Conservation (phyloP, 2,113 vertebrate species). For the Ciconia maguari region DNA sequence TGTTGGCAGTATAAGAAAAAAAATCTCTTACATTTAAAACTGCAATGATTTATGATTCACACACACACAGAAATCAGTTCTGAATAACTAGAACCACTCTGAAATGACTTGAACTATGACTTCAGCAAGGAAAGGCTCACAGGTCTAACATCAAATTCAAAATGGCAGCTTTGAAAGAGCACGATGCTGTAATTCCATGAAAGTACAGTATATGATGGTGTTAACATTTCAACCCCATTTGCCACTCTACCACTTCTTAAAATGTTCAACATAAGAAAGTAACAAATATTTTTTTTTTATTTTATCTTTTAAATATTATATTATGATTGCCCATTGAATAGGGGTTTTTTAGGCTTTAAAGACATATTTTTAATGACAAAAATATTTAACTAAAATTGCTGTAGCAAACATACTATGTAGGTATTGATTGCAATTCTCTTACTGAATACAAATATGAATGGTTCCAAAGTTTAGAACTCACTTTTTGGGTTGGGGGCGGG, state of each 20-base stretch:
- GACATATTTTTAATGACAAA: neutral
- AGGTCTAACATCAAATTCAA: neutral
- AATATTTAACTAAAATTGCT: neutral
- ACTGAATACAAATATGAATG: neutral
- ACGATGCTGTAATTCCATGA: neutral
- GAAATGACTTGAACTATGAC: neutral
- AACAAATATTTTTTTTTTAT: neutral
- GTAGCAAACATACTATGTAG: neutral
- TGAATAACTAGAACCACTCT: neutral
- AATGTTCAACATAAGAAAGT: neutral
- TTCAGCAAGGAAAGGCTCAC: neutral
- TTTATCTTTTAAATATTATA: neutral
- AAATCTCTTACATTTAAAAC: neutral
- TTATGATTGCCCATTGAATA: neutral
- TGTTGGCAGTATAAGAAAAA: neutral
- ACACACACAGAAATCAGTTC: neutral
- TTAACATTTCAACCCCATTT: neutral
- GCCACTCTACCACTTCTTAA: neutral
- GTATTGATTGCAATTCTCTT: neutral
- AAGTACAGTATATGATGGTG: neutral
- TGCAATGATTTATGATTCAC: neutral
- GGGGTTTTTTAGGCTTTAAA: neutral
- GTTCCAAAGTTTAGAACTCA: neutral
- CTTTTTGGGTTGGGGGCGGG: neutral
- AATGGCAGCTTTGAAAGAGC: neutral